Evolutionary conservation across 2,888 invertebrate species (phyloP).

Genomic region (Cephus sareptanus): DNA sequence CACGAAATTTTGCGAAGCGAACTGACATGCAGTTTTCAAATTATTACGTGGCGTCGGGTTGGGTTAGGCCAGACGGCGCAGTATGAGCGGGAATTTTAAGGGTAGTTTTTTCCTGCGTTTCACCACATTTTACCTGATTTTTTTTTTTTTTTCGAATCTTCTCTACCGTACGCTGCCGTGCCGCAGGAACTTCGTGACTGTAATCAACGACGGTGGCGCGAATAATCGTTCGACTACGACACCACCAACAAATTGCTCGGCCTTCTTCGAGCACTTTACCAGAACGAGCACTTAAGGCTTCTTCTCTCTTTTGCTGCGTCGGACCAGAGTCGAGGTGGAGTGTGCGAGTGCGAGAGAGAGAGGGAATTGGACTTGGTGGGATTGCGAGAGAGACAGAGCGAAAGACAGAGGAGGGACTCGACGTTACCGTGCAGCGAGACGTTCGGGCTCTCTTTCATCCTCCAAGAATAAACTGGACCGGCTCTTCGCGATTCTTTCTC

Average conservation of each 20-base stretch:
- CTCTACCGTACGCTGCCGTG: no score
- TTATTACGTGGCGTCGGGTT: neutral
- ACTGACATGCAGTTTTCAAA: neutral
- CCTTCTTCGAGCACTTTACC: slow-evolving; percentile 24
- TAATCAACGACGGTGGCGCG: slow-evolving; percentile 15
- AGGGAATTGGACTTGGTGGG: no score
- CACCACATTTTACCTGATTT: no score
- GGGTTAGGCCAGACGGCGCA: neutral
- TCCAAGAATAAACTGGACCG: slow-evolving; percentile 44
- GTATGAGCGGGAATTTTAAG: neutral
- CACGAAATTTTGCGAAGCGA: neutral
- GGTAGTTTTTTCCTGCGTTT: neutral
- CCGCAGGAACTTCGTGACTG: neutral
- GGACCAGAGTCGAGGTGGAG: neutral
- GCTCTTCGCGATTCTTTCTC: slow-evolving; percentile 9
- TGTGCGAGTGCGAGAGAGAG: no score
- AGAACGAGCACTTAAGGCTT: slow-evolving; percentile 25
- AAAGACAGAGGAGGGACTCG: no score
- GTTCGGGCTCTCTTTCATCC: slow-evolving; percentile 44
- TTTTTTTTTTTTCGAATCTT: no score
- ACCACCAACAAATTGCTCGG: slow-evolving; percentile 28
- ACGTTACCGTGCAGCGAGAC: neutral
- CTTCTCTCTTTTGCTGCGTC: neutral
- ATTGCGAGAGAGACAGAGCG: no score
- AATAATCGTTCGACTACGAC: slow-evolving; percentile 28